A percentile compares a stretch with the other conserved stretches of the same genome.
phyloP scores from a whole-genome alignment of 2,113 vertebrate genomes.

The Channa argus region DNA sequence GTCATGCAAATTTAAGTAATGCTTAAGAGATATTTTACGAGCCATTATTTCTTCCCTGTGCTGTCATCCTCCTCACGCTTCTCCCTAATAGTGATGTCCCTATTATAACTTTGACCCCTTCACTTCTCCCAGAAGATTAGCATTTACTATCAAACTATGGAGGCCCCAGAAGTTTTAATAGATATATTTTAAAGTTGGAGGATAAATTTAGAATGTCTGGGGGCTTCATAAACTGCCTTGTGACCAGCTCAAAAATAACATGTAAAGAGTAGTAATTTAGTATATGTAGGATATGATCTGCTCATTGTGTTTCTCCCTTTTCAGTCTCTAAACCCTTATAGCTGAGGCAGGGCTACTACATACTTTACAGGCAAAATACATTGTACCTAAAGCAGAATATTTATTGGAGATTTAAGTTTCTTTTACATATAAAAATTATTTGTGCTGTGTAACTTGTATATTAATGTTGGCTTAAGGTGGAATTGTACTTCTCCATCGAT shows the following conservation, averaged over 20 bases:
- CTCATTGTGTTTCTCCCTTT: too few relatives aligned
- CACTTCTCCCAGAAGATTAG: neutral
- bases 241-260: neutral
- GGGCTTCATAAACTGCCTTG: neutral
- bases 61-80: neutral
- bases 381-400: neutral
- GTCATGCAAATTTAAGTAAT: neutral
- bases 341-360: too few relatives aligned
- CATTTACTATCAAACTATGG: too few relatives aligned
- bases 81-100: neutral
- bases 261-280: neutral
- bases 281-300: neutral
- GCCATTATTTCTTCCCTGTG: neutral
- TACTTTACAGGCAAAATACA: neutral
- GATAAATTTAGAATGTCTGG: neutral
- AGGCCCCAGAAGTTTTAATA: neutral
- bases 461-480: too few relatives aligned
- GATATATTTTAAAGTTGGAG: neutral
- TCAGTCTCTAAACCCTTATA: too few relatives aligned
- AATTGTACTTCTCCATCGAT: too few relatives aligned
- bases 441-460: too few relatives aligned
- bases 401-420: too few relatives aligned
- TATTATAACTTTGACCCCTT: neutral
- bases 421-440: too few relatives aligned
- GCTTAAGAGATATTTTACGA: too few relatives aligned